phyloP scores from a whole-genome alignment of 2,888 invertebrate species.

The Saturnia pavonia region DNA sequence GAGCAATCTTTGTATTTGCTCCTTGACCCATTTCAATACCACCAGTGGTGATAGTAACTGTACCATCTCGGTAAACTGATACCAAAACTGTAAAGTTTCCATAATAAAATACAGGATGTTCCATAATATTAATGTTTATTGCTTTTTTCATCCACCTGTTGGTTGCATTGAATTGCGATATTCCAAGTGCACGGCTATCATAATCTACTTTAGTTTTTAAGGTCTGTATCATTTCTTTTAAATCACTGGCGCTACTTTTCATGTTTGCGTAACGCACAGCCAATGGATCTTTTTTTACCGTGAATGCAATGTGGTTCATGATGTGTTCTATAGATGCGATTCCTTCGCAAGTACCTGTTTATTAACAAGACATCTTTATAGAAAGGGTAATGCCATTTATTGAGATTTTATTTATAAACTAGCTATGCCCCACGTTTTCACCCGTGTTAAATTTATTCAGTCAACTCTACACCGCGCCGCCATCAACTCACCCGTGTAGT shows the following conservation, averaged over 20 bases:
- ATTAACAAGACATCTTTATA: not conserved
- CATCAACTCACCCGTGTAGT: no score
- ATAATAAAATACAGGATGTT: conserved; percentile 80
- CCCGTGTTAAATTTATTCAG: no score
- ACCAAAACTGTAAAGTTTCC: conserved; percentile 83
- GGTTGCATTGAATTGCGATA: conserved; percentile 81
- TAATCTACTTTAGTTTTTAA: conserved; percentile 79
- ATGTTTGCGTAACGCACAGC: conserved; percentile 83
- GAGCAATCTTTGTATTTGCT: conserved; percentile 89
- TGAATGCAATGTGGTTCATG: conserved; percentile 85
- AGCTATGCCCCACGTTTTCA: no score
- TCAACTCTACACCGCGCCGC: no score
- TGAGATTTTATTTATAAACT: no score
- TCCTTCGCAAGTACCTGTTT: conserved; percentile 80
- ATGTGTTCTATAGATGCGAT: conserved; percentile 83
- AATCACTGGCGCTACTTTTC: conserved; percentile 61
- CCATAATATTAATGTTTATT: conserved; percentile 84
- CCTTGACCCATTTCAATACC: conserved; percentile 91
- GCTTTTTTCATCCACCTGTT: conserved; percentile 91
- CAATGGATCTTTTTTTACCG: conserved; percentile 80
- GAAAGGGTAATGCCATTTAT: no score
- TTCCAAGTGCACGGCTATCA: conserved; percentile 69
- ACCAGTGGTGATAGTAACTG: conserved; percentile 86
- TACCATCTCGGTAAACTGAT: conserved; percentile 86
- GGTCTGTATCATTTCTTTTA: conserved; percentile 79